A percentile compares a stretch with the other conserved stretches of the same genome.
These are phyloP conservation scores for Vireo altiloquus DNA, from an alignment of 2,113 vertebrate genomes.

Conservation along the genomic window DNA sequence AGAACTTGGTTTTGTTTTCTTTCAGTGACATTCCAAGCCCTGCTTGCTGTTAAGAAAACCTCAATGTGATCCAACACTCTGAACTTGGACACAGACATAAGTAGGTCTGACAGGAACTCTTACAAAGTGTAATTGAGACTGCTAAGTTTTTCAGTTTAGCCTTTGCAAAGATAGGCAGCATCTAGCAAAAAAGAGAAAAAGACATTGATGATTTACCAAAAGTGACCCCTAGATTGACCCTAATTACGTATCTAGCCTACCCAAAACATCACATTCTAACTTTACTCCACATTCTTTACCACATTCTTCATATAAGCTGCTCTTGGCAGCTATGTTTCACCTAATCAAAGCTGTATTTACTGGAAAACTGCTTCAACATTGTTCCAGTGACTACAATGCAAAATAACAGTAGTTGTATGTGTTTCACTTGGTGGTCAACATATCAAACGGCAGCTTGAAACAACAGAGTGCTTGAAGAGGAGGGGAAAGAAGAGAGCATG, in stretches of 20 bases:
- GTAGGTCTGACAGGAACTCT: background rate
- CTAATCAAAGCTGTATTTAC: background rate
- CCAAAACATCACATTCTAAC: background rate
- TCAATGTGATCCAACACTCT: background rate
- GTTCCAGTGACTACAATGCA: background rate
- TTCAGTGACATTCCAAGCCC: background rate
- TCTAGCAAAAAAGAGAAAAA: background rate
- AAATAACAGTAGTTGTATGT: background rate
- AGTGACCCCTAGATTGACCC: background rate
- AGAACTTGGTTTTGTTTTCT: background rate
- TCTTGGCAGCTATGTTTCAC: background rate
- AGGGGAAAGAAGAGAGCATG: background rate
- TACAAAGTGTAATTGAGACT: background rate
- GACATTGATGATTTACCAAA: background rate
- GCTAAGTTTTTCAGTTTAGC: background rate
- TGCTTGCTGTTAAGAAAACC: background rate
- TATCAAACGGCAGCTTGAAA: background rate
- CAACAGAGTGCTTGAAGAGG: background rate
- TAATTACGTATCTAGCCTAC: background rate
- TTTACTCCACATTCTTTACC: background rate
- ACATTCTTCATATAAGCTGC: background rate
- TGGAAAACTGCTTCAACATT: background rate
- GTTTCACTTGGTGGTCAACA: background rate
- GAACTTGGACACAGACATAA: fast-evolving
- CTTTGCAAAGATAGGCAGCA: background rate